Conservation (phyloP, 2,113 vertebrate species). For the Hemichromis elongatus region DNA sequence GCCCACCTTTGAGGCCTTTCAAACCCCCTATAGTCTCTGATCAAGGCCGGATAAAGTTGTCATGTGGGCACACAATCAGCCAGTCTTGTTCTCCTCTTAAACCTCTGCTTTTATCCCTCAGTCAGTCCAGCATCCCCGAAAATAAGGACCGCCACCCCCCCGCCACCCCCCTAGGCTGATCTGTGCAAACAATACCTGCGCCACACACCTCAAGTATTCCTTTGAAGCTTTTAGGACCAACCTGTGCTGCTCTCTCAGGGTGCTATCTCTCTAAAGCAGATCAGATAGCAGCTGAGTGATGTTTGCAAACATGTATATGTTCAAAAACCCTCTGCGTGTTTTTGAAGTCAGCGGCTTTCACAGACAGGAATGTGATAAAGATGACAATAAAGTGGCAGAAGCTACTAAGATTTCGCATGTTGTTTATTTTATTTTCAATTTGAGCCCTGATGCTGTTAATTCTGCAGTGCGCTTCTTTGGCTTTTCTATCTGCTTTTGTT, state of each 20-base stretch:
- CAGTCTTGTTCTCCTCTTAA: conserved; percentile 14
- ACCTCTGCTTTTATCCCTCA: conserved; percentile 11
- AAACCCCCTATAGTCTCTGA: not conserved
- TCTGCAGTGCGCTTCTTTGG: not conserved
- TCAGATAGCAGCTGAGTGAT: conserved; percentile 34
- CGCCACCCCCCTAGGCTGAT: not conserved
- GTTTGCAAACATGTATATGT: conserved; percentile 34
- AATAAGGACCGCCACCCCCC: not conserved
- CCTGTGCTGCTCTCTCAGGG: conserved; percentile 14
- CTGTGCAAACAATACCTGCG: conserved; percentile 35
- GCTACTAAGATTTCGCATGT: conserved; percentile 1
- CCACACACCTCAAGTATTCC: conserved; percentile 39
- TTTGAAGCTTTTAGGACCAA: conserved; percentile 51
- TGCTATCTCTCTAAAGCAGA: conserved; percentile 31
- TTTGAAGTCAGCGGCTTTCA: conserved; percentile 28
- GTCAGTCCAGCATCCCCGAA: not conserved
- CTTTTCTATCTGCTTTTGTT: not conserved
- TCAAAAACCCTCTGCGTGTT: conserved; percentile 1
- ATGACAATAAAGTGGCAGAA: conserved; percentile 34
- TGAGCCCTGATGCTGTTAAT: conserved; percentile 20
- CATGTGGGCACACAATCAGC: conserved; percentile 32
- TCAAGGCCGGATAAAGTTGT: conserved; percentile 2
- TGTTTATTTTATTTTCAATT: conserved; percentile 46
- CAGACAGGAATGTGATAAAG: conserved; percentile 54
- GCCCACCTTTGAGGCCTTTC: not conserved